Evolutionary conservation across 2,113 vertebrate species (phyloP), one percentile per base, ranked within the genome.

Genomic region (Litocranius walleri): DNA sequence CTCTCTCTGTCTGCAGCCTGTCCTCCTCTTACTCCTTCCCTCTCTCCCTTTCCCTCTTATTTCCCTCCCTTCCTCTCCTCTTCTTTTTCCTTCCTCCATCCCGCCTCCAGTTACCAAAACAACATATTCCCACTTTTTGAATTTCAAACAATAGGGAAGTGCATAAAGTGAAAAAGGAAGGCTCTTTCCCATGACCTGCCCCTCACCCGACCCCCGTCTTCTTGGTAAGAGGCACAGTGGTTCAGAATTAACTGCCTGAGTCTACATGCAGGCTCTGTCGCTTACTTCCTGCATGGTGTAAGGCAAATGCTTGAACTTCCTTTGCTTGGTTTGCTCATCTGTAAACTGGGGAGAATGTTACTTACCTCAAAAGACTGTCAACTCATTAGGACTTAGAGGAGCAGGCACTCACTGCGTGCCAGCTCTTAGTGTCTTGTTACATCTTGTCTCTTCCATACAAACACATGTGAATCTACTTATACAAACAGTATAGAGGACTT

Each of bases 251-350:
- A 52, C 43, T 43, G 30, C 54, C 57, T 25, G 15, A 12, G n/a
- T 30, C 90, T n/a, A 36, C 30, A 9, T 48, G 3, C 27, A 57
- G 74, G 16, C 77, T 90, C 27, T 77, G 30, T 16, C 15, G 40
- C 54, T 36, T 91, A 61, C 74, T 77, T 15, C 40, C 45, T 83
- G n/a, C 17, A 21, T 2, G 14, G 25, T 30, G 25, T 56, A 27
- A 25, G 56, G 11, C 7, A 30, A 67, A 17, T 16, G n/a, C 21
- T 43, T 81, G 52, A 74, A 19, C 15, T 80, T 93, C 61, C 48
- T 80, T 82, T 61, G 56, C 36, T 90, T 91, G 25, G 45, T 92
- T 97, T 77, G 15, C 62, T 83, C 85, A 61, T 91, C 67, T 95
- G 90, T 56, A 64, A 71, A 95, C 57, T 27, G 7, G 52, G 25